phyloP scores from a whole-genome alignment of 2,797 vertebrate species.

The Bryconaethiops microstoma region DNA sequence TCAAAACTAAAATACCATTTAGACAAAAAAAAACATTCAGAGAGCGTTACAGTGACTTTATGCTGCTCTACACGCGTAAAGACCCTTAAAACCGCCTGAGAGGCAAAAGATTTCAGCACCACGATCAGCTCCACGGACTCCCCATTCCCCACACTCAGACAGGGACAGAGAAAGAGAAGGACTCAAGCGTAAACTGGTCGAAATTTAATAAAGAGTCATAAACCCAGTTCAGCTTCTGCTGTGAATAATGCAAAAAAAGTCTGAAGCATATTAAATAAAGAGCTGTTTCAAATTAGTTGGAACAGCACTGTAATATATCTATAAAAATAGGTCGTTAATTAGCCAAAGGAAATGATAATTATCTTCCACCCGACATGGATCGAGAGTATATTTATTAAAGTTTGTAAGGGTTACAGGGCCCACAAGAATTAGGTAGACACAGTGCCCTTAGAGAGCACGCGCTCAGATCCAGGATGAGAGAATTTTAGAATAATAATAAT shows the following conservation, averaged over 20 bases:
- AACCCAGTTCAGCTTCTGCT: neutral
- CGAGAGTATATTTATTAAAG: neutral
- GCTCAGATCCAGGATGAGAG: neutral
- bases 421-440: neutral
- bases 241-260: neutral
- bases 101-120: constrained; percentile 43
- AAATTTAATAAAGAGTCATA: too few relatives aligned
- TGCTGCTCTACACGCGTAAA: neutral
- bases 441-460: neutral
- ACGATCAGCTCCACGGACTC: constrained; percentile 24
- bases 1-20: neutral
- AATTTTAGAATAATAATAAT: neutral
- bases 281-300: neutral
- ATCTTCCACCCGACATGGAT: neutral
- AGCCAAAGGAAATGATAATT: neutral
- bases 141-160: neutral
- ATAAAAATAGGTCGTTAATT: constrained; percentile 15
- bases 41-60: neutral
- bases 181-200: too few relatives aligned
- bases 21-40: neutral
- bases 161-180: too few relatives aligned
- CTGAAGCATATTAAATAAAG: neutral
- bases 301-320: neutral
- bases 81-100: neutral
- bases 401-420: neutral